phyloP scores from a whole-genome alignment of 2,888 invertebrate genomes.

The Epinotia nisella region DNA sequence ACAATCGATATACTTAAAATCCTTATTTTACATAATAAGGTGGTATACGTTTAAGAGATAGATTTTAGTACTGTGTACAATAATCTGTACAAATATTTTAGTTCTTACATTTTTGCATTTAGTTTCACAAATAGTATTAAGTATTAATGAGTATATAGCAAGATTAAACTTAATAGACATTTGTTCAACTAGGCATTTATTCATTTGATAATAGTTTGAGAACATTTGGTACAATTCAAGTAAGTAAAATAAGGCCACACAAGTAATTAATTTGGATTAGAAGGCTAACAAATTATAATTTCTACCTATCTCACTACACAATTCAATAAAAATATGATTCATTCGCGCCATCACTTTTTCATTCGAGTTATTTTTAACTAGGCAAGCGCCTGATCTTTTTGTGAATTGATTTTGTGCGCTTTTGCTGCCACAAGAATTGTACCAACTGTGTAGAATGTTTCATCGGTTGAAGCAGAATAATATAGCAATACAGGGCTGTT shows the following conservation, averaged over 20 bases:
- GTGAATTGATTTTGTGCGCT: neutral
- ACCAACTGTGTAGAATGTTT: neutral
- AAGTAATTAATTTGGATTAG: too few species aligned
- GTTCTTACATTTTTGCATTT: neutral
- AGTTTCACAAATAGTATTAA: neutral
- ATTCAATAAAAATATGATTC: too few species aligned
- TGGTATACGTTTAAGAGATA: slow-evolving; percentile 75
- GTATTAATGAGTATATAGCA: neutral
- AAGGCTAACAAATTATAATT: too few species aligned
- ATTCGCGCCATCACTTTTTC: too few species aligned
- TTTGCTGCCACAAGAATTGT: slow-evolving; percentile 15
- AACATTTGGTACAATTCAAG: slow-evolving; percentile 19
- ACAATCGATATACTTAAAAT: slow-evolving; percentile 72
- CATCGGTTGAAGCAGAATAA: neutral
- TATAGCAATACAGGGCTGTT: too few species aligned
- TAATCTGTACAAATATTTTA: neutral
- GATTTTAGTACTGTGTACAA: slow-evolving; percentile 4
- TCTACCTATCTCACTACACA: too few species aligned
- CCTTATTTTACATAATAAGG: slow-evolving; percentile 80
- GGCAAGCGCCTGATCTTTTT: slow-evolving; percentile 8
- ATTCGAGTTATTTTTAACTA: neutral
- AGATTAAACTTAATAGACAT: neutral
- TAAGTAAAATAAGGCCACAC: neutral
- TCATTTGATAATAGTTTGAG: slow-evolving; percentile 9
- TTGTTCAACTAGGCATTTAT: neutral